These are phyloP conservation scores for Rhea pennata DNA, from an alignment of 2,113 vertebrate species.

Conservation along the genomic window DNA sequence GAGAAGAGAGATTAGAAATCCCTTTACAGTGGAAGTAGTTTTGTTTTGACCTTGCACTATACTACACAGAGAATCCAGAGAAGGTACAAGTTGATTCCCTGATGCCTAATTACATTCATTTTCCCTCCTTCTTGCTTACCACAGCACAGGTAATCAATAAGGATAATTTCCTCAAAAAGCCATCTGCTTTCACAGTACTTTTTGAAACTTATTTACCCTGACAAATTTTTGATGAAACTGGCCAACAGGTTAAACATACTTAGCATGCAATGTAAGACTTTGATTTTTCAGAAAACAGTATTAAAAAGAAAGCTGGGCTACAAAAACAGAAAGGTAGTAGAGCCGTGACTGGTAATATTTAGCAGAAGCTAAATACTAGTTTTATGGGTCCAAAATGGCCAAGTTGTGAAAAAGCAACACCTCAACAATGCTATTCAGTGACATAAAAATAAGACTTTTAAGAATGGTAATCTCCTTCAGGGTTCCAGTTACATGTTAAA, in stretches of 20 bases:
- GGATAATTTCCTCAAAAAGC: not conserved
- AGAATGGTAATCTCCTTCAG: not conserved
- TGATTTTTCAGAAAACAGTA: not conserved
- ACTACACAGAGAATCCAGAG: not conserved
- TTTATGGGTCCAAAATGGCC: not conserved
- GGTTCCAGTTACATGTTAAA: not conserved
- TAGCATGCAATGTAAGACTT: not conserved
- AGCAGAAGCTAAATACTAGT: not conserved
- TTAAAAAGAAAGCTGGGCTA: not conserved
- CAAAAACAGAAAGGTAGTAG: not conserved
- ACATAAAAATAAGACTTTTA: constrained; percentile 5
- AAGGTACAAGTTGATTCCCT: not conserved
- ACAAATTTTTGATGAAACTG: not conserved
- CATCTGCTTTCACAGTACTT: not conserved
- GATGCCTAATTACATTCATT: not conserved
- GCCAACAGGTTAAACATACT: not conserved
- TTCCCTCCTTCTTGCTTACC: not conserved
- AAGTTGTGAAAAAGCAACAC: constrained; percentile 5
- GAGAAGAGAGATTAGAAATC: not conserved
- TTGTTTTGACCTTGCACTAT: not conserved
- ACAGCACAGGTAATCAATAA: not conserved
- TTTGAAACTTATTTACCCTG: not conserved
- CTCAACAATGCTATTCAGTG: not conserved
- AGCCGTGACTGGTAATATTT: not conserved
- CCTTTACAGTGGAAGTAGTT: not conserved